Evolutionary conservation across 2,888 invertebrate genomes (phyloP).

Genomic region (Thera obeliscata): DNA sequence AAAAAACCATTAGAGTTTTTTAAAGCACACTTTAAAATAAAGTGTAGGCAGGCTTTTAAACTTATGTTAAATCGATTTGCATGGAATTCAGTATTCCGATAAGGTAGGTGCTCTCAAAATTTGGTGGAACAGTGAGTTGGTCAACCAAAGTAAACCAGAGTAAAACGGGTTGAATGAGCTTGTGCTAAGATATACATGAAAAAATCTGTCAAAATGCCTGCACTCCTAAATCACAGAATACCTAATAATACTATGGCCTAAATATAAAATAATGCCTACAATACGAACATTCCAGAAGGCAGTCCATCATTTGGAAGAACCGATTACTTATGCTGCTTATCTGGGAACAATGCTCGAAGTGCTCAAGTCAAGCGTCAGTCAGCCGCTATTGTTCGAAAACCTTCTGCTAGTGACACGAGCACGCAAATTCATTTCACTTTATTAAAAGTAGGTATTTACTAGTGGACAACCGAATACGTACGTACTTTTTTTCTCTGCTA

Average conservation of each 20-base stretch:
- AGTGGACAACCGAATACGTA: neutral
- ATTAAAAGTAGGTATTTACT: slow-evolving; percentile 11
- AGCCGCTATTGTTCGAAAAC: slow-evolving; percentile 53
- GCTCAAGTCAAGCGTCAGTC: slow-evolving; percentile 60
- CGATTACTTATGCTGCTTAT: slow-evolving; percentile 74
- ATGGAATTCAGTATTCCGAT: neutral
- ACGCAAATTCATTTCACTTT: slow-evolving; percentile 43
- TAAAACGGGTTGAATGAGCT: no score
- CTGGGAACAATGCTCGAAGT: slow-evolving; percentile 67
- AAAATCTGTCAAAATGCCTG: neutral
- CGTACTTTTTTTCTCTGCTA: no score
- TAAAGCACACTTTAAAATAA: neutral
- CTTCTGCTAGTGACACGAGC: slow-evolving; percentile 38
- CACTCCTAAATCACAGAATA: neutral
- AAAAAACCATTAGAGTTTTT: slow-evolving; percentile 21
- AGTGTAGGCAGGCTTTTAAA: neutral
- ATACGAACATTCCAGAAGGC: slow-evolving; percentile 56
- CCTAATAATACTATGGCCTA: neutral
- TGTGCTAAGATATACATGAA: no score
- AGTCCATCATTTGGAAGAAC: slow-evolving; percentile 63
- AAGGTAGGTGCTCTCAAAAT: no score
- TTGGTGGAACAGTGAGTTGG: no score
- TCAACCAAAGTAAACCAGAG: neutral
- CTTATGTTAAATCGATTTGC: neutral
- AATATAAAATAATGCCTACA: slow-evolving; percentile 57